Evolutionary conservation across 2,888 invertebrate species (phyloP).

Genomic region (Eustalomyia histrio): DNA sequence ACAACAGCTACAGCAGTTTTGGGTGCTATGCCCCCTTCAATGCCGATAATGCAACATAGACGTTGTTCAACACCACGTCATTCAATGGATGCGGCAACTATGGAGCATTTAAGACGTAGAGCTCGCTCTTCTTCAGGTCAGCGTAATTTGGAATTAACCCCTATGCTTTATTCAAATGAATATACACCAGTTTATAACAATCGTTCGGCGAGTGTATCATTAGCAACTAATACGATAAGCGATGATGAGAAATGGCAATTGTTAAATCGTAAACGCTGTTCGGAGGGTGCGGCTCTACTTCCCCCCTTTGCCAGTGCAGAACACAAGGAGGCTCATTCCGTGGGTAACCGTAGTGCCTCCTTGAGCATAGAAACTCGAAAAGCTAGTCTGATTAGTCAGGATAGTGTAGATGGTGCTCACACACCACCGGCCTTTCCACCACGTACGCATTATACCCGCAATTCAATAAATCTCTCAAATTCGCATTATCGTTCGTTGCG

Average conservation of each 20-base stretch:
- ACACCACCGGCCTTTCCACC: conserved; percentile 64
- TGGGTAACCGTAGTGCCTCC: conserved; percentile 71
- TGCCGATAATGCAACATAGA: conserved; percentile 76
- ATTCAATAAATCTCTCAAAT: conserved; percentile 77
- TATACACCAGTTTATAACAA: conserved; percentile 79
- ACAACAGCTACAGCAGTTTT: not conserved
- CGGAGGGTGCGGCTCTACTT: conserved; percentile 70
- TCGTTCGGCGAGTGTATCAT: conserved; percentile 75
- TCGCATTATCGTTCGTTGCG: conserved; percentile 78
- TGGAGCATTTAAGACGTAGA: conserved; percentile 69
- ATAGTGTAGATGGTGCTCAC: conserved; percentile 45
- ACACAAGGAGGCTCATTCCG: conserved; percentile 49
- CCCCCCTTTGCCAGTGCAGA: conserved; percentile 27
- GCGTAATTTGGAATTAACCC: conserved; percentile 77
- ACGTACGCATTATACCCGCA: conserved; percentile 76
- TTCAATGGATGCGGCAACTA: conserved; percentile 69
- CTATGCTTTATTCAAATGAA: conserved; percentile 72
- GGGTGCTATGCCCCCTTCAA: conserved; percentile 71
- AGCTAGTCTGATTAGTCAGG: conserved; percentile 54
- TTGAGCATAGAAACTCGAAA: conserved; percentile 62
- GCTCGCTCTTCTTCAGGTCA: conserved; percentile 74
- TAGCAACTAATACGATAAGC: conserved; percentile 73
- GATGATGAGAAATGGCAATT: conserved; percentile 80
- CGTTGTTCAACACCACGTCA: conserved; percentile 75
- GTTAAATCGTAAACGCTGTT: conserved; percentile 77